Percentiles rank a stretch among this genome's conserved stretches.
Conservation (phyloP, 2,113 vertebrate genomes). For the Thryonomys swinderianus region DNA sequence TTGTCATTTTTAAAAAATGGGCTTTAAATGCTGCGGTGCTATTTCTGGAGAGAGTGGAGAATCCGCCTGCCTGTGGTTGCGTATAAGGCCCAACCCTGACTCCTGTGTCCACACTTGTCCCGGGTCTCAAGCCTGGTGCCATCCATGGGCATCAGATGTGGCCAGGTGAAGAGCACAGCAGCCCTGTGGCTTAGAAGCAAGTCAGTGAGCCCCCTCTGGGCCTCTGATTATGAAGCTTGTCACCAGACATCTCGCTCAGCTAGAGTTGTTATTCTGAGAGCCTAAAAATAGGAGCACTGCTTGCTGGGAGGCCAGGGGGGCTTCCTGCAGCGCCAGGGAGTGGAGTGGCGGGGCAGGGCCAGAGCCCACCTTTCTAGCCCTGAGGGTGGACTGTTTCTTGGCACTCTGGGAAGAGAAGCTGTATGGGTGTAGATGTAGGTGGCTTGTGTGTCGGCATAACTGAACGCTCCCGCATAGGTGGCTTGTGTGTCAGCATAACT, state of each 20-base stretch:
- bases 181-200: not conserved
- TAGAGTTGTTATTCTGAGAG: conserved; percentile 58
- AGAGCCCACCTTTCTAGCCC: rapidly evolving
- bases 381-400: not conserved
- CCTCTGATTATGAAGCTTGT: conserved; percentile 38
- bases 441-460: too few species aligned
- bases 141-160: not conserved
- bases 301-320: not conserved
- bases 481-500: not conserved
- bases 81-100: not conserved
- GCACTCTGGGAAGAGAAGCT: not conserved
- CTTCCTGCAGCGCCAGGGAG: conserved; percentile 38
- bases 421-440: not conserved
- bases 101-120: not conserved
- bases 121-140: not conserved
- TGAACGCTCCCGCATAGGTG: not conserved
- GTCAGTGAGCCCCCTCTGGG: not conserved
- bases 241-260: not conserved
- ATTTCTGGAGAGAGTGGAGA: not conserved
- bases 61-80: rapidly evolving
- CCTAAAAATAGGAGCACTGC: conserved; percentile 65
- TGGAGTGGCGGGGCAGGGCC: not conserved
- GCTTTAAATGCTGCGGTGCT: not conserved
- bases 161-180: not conserved
- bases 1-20: not conserved